Conservation (phyloP, 1,140 invertebrate genomes). For the Oreohelix idahoensis region DNA sequence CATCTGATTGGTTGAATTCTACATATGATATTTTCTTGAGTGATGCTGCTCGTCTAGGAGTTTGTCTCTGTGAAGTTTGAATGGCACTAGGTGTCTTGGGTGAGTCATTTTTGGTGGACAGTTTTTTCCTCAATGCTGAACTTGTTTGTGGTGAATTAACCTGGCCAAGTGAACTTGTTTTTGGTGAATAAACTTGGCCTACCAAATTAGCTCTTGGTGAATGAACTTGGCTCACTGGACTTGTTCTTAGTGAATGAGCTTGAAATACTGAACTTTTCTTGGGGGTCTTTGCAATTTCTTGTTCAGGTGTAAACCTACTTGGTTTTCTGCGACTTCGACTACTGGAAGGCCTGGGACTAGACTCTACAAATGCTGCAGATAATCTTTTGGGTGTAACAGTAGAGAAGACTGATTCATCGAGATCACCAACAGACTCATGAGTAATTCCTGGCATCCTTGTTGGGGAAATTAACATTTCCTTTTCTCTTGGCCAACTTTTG, state of each 20-base stretch:
- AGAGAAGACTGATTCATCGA: background rate
- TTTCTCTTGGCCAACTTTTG: background rate
- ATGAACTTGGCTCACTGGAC: background rate
- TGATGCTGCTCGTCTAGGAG: constrained; percentile 18
- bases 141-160: background rate
- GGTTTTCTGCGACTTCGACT: background rate
- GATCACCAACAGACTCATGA: background rate
- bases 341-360: background rate
- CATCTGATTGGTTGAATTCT: constrained; percentile 5
- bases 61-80: background rate
- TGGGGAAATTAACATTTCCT: background rate
- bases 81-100: background rate
- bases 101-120: background rate
- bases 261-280: background rate
- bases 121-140: background rate
- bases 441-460: background rate
- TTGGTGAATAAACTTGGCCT: background rate
- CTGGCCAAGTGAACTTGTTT: background rate
- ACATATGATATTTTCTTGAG: constrained; percentile 11
- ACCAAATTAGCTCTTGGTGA: background rate
- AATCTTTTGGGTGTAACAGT: background rate
- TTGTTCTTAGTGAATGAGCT: background rate
- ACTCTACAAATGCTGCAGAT: background rate
- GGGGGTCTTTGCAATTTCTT: background rate
- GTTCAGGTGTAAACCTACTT: background rate